Evolutionary conservation across 2,888 invertebrate species (phyloP).

Genomic region (Gastracanthus pulcherrimus): DNA sequence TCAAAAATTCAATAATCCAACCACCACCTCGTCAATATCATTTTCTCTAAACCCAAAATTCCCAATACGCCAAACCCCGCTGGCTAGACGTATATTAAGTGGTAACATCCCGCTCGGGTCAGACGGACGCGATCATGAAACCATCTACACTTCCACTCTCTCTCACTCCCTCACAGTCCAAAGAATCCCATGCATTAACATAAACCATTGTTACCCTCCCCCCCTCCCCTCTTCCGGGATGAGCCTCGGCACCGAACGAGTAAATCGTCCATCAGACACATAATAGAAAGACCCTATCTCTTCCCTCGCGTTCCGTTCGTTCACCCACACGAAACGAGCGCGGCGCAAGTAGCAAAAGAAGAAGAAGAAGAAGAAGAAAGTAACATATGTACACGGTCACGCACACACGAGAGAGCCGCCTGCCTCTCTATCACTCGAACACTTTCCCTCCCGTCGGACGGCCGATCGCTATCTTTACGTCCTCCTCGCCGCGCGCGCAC

Average conservation of each 20-base stretch:
- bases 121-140: background rate
- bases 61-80: background rate
- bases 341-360: no score
- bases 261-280: slow-evolving; percentile 14
- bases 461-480: no score
- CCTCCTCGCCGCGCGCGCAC: no score
- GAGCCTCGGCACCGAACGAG: background rate
- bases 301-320: background rate
- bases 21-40: background rate
- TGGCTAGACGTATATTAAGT: background rate
- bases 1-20: background rate
- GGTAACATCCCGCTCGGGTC: background rate
- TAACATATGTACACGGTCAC: slow-evolving; percentile 1
- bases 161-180: no score
- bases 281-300: background rate
- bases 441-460: no score
- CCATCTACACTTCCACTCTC: background rate
- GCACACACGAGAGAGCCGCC: background rate
- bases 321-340: background rate
- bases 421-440: background rate
- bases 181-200: slow-evolving; percentile 21
- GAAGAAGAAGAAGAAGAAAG: no score
- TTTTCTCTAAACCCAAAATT: background rate
- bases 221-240: background rate
- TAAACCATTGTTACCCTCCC: slow-evolving; percentile 1